phyloP scores from a whole-genome alignment of 2,113 vertebrate species.

The Sminthopsis crassicaudata region DNA sequence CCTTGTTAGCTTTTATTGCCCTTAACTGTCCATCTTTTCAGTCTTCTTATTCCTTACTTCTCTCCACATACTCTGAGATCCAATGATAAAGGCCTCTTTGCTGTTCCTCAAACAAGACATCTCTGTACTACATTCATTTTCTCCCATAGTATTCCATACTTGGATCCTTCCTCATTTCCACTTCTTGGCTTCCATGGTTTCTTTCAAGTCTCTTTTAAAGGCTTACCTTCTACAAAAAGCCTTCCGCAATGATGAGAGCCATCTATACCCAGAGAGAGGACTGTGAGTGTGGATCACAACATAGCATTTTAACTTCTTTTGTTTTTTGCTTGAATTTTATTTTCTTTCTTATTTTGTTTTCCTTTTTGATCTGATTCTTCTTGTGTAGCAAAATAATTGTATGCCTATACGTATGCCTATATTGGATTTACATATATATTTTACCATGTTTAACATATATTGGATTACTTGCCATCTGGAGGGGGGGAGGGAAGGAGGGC shows the following conservation, averaged over 20 bases:
- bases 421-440: too few relatives aligned
- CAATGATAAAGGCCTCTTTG: not conserved
- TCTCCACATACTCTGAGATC: not conserved
- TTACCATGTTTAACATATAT: too few relatives aligned
- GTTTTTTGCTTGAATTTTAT: too few relatives aligned
- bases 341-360: too few relatives aligned
- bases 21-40: not conserved
- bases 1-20: not conserved
- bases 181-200: not conserved
- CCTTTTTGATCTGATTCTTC: too few relatives aligned
- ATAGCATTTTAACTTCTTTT: too few relatives aligned
- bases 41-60: not conserved
- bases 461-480: too few relatives aligned
- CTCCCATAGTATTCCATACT: not conserved
- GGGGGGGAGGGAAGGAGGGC: too few relatives aligned
- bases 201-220: not conserved
- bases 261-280: too few relatives aligned
- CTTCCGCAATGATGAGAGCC: not conserved
- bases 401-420: too few relatives aligned
- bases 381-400: too few relatives aligned
- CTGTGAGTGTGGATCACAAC: too few relatives aligned
- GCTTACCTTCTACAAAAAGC: not conserved
- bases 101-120: not conserved
- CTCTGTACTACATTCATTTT: not conserved
- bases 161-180: not conserved